phyloP scores from a whole-genome alignment of 2,888 invertebrate species.

The Shargacucullia verbasci region DNA sequence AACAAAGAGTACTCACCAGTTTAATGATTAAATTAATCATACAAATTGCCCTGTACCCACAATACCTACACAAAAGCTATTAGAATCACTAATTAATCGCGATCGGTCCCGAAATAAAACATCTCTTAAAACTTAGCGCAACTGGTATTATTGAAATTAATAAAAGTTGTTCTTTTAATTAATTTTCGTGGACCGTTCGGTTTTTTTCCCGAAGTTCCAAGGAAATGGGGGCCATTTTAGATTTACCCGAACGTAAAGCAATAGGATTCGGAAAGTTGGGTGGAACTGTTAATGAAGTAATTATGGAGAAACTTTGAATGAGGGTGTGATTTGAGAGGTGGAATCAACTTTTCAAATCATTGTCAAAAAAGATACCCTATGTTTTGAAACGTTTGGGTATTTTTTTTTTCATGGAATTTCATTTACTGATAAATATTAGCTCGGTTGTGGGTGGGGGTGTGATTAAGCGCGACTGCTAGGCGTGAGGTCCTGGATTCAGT shows the following conservation, averaged over 20 bases:
- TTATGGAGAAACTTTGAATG: constrained; percentile 23
- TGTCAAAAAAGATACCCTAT: not conserved
- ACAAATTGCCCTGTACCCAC: not conserved
- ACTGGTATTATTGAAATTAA: constrained; percentile 52
- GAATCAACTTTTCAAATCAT: not conserved
- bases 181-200: constrained; percentile 45
- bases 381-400: too few relatives aligned
- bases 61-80: constrained; percentile 17
- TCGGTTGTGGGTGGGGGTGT: too few relatives aligned
- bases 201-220: constrained; percentile 34
- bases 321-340: constrained; percentile 3
- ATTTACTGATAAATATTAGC: too few relatives aligned
- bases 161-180: constrained; percentile 61
- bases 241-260: constrained; percentile 49
- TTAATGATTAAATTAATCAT: too few relatives aligned
- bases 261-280: constrained; percentile 50
- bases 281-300: constrained; percentile 42
- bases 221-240: constrained; percentile 37
- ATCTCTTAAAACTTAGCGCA: constrained; percentile 28
- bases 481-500: too few relatives aligned
- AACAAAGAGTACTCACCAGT: too few relatives aligned
- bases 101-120: constrained; percentile 33
- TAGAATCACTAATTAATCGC: constrained; percentile 37
- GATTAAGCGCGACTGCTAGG: too few relatives aligned
- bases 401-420: not conserved